Percentiles rank a stretch among this genome's conserved stretches.
Evolutionary conservation across 2,888 invertebrate species (phyloP).

Genomic region (Allygus modestus): DNA sequence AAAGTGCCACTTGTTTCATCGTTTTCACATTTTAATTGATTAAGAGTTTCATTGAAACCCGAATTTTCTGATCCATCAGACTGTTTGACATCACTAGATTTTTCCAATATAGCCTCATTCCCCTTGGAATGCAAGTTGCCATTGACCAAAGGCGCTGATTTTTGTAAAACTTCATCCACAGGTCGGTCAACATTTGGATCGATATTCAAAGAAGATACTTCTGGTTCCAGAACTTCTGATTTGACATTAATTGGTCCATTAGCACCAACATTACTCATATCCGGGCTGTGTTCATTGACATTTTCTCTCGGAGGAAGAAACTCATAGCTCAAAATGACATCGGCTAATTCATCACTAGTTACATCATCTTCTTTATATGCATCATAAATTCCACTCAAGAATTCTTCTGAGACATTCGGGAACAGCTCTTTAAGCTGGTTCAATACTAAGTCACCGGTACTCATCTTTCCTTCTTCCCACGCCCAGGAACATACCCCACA

Average conservation of each 20-base stretch:
- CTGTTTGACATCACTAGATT: neutral
- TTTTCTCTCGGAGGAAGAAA: neutral
- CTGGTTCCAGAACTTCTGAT: neutral
- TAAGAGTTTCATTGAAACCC: neutral
- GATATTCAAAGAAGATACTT: neutral
- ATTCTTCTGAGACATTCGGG: constrained; percentile 7
- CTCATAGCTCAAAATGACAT: neutral
- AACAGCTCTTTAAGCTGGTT: constrained; percentile 1
- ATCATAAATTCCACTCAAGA: constrained; percentile 19
- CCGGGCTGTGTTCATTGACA: neutral
- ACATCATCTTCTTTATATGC: neutral
- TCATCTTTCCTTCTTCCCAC: neutral
- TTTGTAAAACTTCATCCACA: neutral
- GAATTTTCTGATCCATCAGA: neutral
- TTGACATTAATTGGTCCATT: neutral
- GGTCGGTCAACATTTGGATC: neutral
- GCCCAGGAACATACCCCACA: too few species aligned
- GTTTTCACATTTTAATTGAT: neutral
- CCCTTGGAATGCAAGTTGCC: neutral
- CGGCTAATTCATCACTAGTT: neutral
- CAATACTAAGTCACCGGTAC: neutral
- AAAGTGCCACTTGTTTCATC: too few species aligned
- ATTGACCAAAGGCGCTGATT: neutral
- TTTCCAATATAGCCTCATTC: neutral
- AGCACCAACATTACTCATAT: neutral